These are phyloP conservation scores for Scolanthus callimorphus DNA, from an alignment of 92 coral and sea anemone species.

Conservation along the genomic window DNA sequence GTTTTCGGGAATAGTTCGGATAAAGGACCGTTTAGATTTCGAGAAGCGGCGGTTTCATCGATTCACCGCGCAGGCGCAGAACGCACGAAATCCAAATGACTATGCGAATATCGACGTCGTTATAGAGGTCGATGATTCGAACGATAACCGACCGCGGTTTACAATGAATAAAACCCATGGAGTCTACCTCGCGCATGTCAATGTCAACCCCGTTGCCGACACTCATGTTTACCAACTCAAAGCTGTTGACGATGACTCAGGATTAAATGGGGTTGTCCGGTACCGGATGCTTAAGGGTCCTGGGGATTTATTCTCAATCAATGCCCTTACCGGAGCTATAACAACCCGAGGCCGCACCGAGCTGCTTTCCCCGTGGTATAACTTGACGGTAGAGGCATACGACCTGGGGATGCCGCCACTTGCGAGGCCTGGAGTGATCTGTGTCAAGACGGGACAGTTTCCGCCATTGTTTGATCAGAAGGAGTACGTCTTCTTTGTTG, in stretches of 20 bases:
- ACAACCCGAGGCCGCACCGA: slow-evolving; percentile 42
- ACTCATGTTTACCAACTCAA: slow-evolving; percentile 56
- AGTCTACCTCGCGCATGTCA: slow-evolving; percentile 47
- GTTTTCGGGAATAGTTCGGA: slow-evolving; percentile 42
- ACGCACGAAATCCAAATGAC: slow-evolving; percentile 37
- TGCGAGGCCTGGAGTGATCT: slow-evolving; percentile 30
- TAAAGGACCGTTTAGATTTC: slow-evolving; percentile 59
- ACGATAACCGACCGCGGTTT: slow-evolving; percentile 83
- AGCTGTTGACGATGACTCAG: slow-evolving; percentile 79
- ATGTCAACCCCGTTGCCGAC: slow-evolving; percentile 64
- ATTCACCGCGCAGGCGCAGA: slow-evolving; percentile 59
- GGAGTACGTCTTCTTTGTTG: slow-evolving; percentile 65
- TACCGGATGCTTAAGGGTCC: slow-evolving; percentile 50
- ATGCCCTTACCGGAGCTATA: slow-evolving; percentile 37
- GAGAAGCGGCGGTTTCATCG: slow-evolving; percentile 52
- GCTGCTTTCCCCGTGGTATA: slow-evolving; percentile 55
- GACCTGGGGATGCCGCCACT: slow-evolving; percentile 70
- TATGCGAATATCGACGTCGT: slow-evolving; percentile 69
- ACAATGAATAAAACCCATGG: slow-evolving; percentile 52
- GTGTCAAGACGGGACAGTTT: slow-evolving; percentile 62
- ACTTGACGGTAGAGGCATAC: slow-evolving; percentile 70
- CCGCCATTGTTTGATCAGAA: slow-evolving; percentile 61
- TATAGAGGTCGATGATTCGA: slow-evolving; percentile 64
- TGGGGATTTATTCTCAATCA: slow-evolving; percentile 29
- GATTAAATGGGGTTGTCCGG: slow-evolving; percentile 51